Base-by-base conservation (phyloP, 53 echinoderm and acorn worm genomes). In the Zoroaster sp. region DNA sequence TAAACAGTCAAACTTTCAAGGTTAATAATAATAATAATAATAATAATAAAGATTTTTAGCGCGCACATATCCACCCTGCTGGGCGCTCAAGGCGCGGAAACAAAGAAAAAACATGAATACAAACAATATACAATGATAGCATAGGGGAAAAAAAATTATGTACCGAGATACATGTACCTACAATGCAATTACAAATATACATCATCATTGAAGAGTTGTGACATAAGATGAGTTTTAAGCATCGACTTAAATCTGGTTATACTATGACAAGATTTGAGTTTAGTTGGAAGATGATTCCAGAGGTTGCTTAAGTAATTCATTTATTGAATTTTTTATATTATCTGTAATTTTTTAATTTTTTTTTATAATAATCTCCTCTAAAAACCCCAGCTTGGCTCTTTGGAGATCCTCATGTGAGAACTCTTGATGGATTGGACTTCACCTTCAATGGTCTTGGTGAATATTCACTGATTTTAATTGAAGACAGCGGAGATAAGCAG, bases 401-500 rank as follows among this genome's bases (percentile, higher is more conserved):
- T 32, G 55, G 88, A 5, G 88, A 87, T 47, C 88, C 88, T 36
- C 88, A 87, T 39, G 3, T 87, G 1, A 42, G 20, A 75, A 87
- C 88, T 4, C 66, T 87, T n/a, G 88, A 87, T 51, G 88, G 88
- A 0, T 10, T 75, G n/a, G 63, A 75, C 28, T 87, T 75, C 33
- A 74, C 87, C 12, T 87, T 59, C 55, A 87, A 87, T 13, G 87
- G 73, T 12, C 32, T 72, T 9, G 88, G 88, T 1, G 88, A 87
- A 65, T 87, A 75, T 34, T 43, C 66, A 1, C 38, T 87, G 30
- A 40, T 38, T 13, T 55, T 66, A 5, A 66, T 87, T 75, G 33
- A 75, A 17, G 66, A 75, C 1, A 3, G 4, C 15, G 66, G 31
- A 0, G 5, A 41, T 20, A 80, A 42, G 34, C 43, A 20, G 35